Base-by-base conservation (phyloP, 1,140 invertebrate genomes). In the Heliconius hewitsoni region DNA sequence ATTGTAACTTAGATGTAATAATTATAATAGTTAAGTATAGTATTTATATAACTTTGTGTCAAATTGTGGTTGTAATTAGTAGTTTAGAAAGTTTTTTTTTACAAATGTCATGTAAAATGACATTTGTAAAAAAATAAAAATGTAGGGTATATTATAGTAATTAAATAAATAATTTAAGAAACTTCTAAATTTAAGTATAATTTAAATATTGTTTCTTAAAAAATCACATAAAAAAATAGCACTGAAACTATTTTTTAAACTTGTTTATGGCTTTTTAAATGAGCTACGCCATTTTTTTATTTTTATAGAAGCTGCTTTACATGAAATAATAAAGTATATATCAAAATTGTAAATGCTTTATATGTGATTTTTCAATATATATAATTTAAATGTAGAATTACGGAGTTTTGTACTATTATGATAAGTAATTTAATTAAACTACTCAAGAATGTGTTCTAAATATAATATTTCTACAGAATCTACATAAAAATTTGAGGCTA, bases 21-120 rank as follows among this genome's bases (percentile, higher is more conserved):
- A 52, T 52, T 19, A 52, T 52, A 18, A 8, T 52, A 19, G 18
- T 1, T 52, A 19, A 52, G 5, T 19, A 5, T 52, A 52, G 50
- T 52, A 66, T 66, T 66, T 66, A 66, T 60, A 30, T 66, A 66
- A 66, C 60, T 30, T 5, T 30, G 60, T 66, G 60, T 66, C 60
- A 66, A 66, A 66, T 66, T 66, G 13, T 66, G 60, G 27, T 66
- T 66, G 23, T 66, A 66, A 66, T 18, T 23, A 60, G 8, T 60
- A 8, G n/a, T 27, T 66, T 66, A 66, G 13, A 66, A 30, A 16
- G 3, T 27, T 66, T 30, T 30, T 30, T 30, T 30, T n/a, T 16
- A 9, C 11, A 6, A 66, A 30, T 66, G 9, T 66, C 2, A 23
- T 9, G 2, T 55, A 5, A 8, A 55, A 55, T 13, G 13, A n/a